Evolutionary conservation across 2,888 invertebrate species (phyloP), one percentile per base, ranked within the genome.

Genomic region (Philhelius pedissequus): DNA sequence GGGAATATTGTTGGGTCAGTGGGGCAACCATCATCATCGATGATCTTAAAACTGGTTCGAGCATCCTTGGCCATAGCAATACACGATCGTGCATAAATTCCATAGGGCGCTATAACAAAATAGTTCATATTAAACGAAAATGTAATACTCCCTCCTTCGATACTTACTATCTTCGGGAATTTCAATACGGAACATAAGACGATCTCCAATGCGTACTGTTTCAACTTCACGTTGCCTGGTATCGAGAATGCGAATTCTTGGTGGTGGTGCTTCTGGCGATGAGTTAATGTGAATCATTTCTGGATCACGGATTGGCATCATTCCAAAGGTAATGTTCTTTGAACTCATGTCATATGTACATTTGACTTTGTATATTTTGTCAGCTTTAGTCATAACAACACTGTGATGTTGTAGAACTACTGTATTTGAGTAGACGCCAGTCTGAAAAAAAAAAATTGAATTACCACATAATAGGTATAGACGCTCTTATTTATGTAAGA

Each of bases 11-110:
- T 95, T 3, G 97, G 96, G 91, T 98, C 98, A 87, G 97, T 96
- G 27, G 98, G 98, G 91, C 98, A 98, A 86, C 98, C 98, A 91
- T 97, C 97, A 90, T 98, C 97, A 89, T 98, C 97, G 89, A 98
- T 98, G 89, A 98, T 98, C 90, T 97, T 97, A 94, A 98, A 98
- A 32, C 97, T 98, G 90, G 97, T 97, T 92, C 97, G 96, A 4
- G 97, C 97, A 91, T 98, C 98, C 92, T 98, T 98, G 74, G 98
- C 98, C 98, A 98, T 98, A 81, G 98, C 98, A 77, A 98, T 97
- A 92, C 98, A 98, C 90, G 97, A 98, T 90, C 98, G 95, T 50
- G 98, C 98, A 91, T 98, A 98, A 89, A 98, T 98, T 88, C 98
- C 98, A 89, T 98, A 98, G 5, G 98, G 98, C 92, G 98, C 98